Evolutionary conservation across 2,888 invertebrate genomes (phyloP).

Genomic region (Spisula subtruncata): DNA sequence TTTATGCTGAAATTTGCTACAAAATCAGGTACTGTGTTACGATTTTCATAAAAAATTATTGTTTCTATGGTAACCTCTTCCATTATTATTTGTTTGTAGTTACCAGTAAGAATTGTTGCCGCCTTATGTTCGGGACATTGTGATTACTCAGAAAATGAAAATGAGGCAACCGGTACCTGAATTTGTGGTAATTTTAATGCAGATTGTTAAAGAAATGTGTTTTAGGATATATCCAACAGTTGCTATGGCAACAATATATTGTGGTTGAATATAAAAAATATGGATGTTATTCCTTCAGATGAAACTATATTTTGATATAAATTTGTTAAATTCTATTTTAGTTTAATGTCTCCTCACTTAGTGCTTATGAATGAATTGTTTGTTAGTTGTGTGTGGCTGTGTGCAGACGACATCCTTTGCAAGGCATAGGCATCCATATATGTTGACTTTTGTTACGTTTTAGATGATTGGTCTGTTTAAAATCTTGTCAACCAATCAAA

Average conservation of each 20-base stretch:
- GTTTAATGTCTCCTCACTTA: slow-evolving; percentile 17
- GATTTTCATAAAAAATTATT: not conserved
- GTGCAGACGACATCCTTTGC: not conserved
- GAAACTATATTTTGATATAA: not conserved
- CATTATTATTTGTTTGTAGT: not conserved
- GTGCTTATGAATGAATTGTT: not conserved
- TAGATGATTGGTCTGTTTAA: no score
- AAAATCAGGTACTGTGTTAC: not conserved
- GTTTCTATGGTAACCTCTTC: not conserved
- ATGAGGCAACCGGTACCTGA: not conserved
- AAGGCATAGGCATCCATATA: not conserved
- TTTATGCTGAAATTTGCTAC: not conserved
- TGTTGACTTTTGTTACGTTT: not conserved
- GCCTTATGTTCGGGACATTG: not conserved
- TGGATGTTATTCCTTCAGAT: not conserved
- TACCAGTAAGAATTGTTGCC: not conserved
- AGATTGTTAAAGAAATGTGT: not conserved
- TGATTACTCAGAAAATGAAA: not conserved
- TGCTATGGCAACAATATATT: not conserved
- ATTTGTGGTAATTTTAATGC: not conserved
- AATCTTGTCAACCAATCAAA: no score
- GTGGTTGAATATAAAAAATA: not conserved
- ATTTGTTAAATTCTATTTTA: not conserved
- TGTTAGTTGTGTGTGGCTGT: not conserved
- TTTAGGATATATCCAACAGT: not conserved